phyloP scores from a whole-genome alignment of 1,140 invertebrate genomes.

The Rhynchophorus ferrugineus region DNA sequence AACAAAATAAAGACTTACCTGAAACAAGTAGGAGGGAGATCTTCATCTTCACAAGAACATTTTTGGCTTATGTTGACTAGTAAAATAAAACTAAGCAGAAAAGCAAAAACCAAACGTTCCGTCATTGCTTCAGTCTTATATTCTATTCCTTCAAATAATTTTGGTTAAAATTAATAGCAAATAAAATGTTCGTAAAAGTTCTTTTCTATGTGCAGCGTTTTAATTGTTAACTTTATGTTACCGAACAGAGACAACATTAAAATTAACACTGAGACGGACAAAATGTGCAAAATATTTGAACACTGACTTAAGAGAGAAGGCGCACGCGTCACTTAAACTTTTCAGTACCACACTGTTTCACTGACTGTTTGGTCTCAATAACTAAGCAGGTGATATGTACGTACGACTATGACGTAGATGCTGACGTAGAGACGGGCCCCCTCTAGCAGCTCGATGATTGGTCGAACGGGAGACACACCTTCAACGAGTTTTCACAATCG shows the following conservation, averaged over 20 bases:
- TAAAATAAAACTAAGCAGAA: conserved; percentile 24
- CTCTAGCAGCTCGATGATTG: conserved; percentile 10
- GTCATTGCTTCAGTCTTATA: conserved; percentile 17
- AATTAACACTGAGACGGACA: not conserved
- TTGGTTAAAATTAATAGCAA: conserved; percentile 4
- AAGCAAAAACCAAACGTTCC: conserved; percentile 7
- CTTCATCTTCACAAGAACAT: conserved; percentile 19
- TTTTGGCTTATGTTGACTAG: conserved; percentile 22
- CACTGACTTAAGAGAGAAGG: conserved; percentile 9
- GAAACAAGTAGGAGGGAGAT: conserved; percentile 25
- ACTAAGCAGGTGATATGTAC: conserved; percentile 24
- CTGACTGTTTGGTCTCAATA: conserved; percentile 15
- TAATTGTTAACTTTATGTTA: conserved; percentile 12
- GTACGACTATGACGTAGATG: conserved; percentile 17
- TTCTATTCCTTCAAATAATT: conserved; percentile 1
- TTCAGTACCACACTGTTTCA: conserved; percentile 5
- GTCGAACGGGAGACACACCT: conserved; percentile 18
- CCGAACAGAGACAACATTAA: conserved; percentile 18
- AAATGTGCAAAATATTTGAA: conserved; percentile 10
- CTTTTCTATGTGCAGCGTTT: too few relatives aligned
- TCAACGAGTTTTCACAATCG: conserved; percentile 6
- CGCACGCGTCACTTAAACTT: conserved; percentile 13
- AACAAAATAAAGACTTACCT: conserved; percentile 26
- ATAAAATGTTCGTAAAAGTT: conserved; percentile 4
- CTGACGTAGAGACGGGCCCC: conserved; percentile 25